Conservation (phyloP, 1,140 invertebrate genomes). For the Arion vulgaris region DNA sequence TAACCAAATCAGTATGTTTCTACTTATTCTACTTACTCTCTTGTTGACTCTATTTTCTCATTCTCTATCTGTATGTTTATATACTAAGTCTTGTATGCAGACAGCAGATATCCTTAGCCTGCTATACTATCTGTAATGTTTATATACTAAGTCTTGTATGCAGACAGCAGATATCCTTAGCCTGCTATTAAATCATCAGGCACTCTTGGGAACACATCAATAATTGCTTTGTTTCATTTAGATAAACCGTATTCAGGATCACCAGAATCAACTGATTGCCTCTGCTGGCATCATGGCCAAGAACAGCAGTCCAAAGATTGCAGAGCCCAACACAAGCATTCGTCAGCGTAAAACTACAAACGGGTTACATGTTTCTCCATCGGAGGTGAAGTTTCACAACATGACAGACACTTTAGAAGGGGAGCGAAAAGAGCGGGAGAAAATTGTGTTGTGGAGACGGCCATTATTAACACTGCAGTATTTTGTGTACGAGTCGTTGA, state of each 20-base stretch:
- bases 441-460: slow-evolving; percentile 88
- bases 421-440: slow-evolving; percentile 73
- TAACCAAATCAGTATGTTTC: too few species aligned
- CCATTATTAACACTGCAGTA: slow-evolving; percentile 88
- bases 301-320: slow-evolving; percentile 10
- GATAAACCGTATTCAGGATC: slow-evolving; percentile 28
- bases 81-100: too few species aligned
- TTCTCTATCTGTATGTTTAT: too few species aligned
- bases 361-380: slow-evolving; percentile 36
- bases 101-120: too few species aligned
- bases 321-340: background rate
- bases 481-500: slow-evolving; percentile 83
- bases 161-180: too few species aligned
- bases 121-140: too few species aligned
- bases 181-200: too few species aligned
- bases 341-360: slow-evolving; percentile 44
- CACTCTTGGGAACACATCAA: too few species aligned
- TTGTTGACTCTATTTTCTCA: too few species aligned
- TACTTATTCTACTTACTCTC: too few species aligned
- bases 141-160: too few species aligned
- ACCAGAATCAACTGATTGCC: slow-evolving; percentile 32
- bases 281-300: slow-evolving; percentile 11
- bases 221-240: slow-evolving; percentile 19
- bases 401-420: slow-evolving; percentile 44
- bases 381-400: slow-evolving; percentile 22